Evolutionary conservation across 2,888 invertebrate genomes (phyloP), one percentile per base, ranked within the genome.

Genomic region (Zonitis immaculata): DNA sequence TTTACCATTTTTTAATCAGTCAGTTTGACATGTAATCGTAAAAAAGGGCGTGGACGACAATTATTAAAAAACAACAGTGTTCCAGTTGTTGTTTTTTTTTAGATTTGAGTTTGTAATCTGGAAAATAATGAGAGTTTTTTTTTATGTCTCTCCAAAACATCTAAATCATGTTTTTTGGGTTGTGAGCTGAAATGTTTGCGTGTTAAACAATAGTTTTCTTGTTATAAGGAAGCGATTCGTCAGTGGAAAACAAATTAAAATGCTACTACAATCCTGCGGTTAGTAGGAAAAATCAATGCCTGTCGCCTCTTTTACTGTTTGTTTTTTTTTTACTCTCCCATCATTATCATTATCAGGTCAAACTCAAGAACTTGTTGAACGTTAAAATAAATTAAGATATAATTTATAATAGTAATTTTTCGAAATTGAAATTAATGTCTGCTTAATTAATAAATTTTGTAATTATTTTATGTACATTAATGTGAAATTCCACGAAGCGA

Each of bases 11-110:
- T 35, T 16, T 18, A 9, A 35, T 35, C 35, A 35, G 16, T 35
- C 18, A 18, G 14, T n/a, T 32, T 12, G 12, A 14, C 2, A 7
- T 32, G 8, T 22, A 22, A 22, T 22, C 22, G 27, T 2, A 4
- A 9, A 5, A 9, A 7, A 5, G 16, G 27, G 2, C 1, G 27
- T 27, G 2, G 6, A 27, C 6, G 9, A 16, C 11, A 28, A n/a
- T 28, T n/a, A 28, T 11, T 2, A 28, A 28, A 28, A 28, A 28
- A 14, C 32, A 12, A 32, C n/a, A 22, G 5, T 22, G 5, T 22
- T 22, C 22, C 22, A 22, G 5, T 54, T 50, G 47, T 48, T 28
- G 54, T 47, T 32, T n/a, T n/a, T n/a, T n/a, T n/a, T n/a, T n/a
- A n/a, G n/a, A n/a, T n/a, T n/a, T n/a, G n/a, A n/a, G n/a, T 16